Evolutionary conservation across 2,888 invertebrate genomes (phyloP).

Genomic region (Chymomyza procnemis): DNA sequence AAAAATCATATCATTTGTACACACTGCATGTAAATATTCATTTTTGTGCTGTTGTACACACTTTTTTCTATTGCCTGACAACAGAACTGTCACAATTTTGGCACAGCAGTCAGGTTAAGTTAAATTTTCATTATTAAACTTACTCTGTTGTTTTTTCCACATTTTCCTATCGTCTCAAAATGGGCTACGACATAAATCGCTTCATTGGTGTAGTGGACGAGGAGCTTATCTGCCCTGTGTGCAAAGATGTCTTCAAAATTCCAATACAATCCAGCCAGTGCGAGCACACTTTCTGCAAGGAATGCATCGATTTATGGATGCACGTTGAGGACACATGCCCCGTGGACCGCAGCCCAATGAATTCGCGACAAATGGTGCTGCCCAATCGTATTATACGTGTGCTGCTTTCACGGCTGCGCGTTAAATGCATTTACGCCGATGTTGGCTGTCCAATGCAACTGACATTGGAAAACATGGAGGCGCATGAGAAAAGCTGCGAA

Average conservation of each 20-base stretch:
- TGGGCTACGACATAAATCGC: conserved; percentile 49
- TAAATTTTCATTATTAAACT: too few relatives aligned
- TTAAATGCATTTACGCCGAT: conserved; percentile 47
- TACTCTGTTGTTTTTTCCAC: too few relatives aligned
- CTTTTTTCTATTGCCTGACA: too few relatives aligned
- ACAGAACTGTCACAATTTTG: too few relatives aligned
- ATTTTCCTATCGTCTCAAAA: too few relatives aligned
- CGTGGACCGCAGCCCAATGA: conserved; percentile 46
- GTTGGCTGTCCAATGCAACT: background rate
- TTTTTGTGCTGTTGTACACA: too few relatives aligned
- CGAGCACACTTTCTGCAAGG: conserved; percentile 54
- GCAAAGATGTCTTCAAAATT: conserved; percentile 51
- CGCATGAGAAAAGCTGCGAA: background rate
- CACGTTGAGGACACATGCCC: conserved; percentile 50
- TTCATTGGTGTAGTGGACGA: conserved; percentile 55
- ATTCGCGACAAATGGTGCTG: conserved; percentile 32
- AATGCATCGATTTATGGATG: conserved; percentile 56
- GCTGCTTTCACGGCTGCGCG: conserved; percentile 46
- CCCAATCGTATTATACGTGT: conserved; percentile 57
- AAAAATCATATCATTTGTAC: too few relatives aligned
- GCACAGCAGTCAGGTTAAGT: too few relatives aligned
- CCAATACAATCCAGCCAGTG: conserved; percentile 50
- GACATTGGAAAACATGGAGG: background rate
- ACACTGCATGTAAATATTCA: too few relatives aligned
- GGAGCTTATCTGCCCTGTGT: conserved; percentile 56